Evolutionary conservation across 2,888 invertebrate genomes (phyloP).

Genomic region (Sussaba pulchella): DNA sequence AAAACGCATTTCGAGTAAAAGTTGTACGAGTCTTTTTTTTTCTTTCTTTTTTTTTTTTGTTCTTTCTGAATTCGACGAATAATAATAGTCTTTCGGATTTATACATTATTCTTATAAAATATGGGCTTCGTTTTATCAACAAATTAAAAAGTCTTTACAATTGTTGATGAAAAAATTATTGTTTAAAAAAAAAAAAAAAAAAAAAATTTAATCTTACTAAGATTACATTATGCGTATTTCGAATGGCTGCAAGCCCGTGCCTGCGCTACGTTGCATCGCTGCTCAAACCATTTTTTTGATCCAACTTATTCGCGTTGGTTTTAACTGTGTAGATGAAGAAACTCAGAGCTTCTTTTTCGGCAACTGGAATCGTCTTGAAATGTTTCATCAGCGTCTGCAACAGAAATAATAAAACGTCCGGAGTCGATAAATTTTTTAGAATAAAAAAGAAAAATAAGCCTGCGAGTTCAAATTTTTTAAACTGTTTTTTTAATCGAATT

Average conservation of each 20-base stretch:
- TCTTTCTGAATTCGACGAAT: conserved; percentile 63
- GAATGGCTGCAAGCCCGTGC: conserved; percentile 62
- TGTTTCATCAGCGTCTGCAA: conserved; percentile 97
- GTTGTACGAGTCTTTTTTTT: conserved; percentile 51
- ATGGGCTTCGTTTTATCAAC: conserved; percentile 75
- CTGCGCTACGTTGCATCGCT: conserved; percentile 86
- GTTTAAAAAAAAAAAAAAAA: conserved; percentile 72
- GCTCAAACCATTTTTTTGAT: conserved; percentile 92
- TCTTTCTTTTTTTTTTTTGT: conserved; percentile 38
- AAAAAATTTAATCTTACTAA: conserved; percentile 69
- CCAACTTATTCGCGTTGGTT: conserved; percentile 95
- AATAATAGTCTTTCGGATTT: conserved; percentile 65
- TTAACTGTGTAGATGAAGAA: conserved; percentile 98
- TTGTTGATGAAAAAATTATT: conserved; percentile 68
- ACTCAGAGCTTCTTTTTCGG: conserved; percentile 97
- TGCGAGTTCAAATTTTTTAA: too few relatives aligned
- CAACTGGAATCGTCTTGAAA: conserved; percentile 97
- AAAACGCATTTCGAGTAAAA: conserved; percentile 59
- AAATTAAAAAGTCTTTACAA: conserved; percentile 70
- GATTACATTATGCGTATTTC: conserved; percentile 59
- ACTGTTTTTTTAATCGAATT: too few relatives aligned
- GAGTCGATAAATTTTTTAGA: neutral
- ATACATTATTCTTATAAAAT: conserved; percentile 78
- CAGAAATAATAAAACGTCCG: conserved; percentile 53
- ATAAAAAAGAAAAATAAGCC: neutral